These are phyloP conservation scores for Agrotis segetum DNA, from an alignment of 2,888 invertebrate genomes.

Conservation along the genomic window DNA sequence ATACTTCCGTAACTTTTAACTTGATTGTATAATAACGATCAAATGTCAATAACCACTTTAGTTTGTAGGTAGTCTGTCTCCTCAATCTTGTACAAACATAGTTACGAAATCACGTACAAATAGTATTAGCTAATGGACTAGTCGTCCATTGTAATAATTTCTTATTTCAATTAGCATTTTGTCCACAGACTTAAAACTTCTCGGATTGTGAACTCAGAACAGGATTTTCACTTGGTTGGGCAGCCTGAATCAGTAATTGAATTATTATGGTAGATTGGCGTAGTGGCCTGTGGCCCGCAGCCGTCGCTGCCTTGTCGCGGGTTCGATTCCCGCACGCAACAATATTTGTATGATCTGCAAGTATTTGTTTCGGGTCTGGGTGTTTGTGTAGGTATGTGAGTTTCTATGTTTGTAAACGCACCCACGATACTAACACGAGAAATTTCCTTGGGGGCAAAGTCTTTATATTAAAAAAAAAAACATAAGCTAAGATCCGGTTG, in stretches of 20 bases:
- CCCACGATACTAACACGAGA: too few relatives aligned
- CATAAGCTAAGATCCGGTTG: neutral
- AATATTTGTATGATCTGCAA: too few relatives aligned
- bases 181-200: too few relatives aligned
- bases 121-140: constrained; percentile 8
- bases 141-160: constrained; percentile 10
- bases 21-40: neutral
- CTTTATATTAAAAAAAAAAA: too few relatives aligned
- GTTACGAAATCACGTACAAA: constrained; percentile 12
- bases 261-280: constrained; percentile 10
- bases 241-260: constrained; percentile 14
- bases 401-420: too few relatives aligned
- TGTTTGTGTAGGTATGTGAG: too few relatives aligned
- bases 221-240: constrained; percentile 29
- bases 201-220: too few relatives aligned
- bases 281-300: too few relatives aligned
- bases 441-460: too few relatives aligned
- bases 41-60: constrained; percentile 2
- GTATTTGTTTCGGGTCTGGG: too few relatives aligned
- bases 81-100: neutral
- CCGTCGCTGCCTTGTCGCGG: too few relatives aligned
- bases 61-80: neutral
- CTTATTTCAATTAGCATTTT: constrained; percentile 6
- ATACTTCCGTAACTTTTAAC: neutral
- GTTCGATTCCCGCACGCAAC: too few relatives aligned